These are phyloP conservation scores for Andrena bucephala DNA, from an alignment of 2,888 invertebrate species.

Conservation along the genomic window DNA sequence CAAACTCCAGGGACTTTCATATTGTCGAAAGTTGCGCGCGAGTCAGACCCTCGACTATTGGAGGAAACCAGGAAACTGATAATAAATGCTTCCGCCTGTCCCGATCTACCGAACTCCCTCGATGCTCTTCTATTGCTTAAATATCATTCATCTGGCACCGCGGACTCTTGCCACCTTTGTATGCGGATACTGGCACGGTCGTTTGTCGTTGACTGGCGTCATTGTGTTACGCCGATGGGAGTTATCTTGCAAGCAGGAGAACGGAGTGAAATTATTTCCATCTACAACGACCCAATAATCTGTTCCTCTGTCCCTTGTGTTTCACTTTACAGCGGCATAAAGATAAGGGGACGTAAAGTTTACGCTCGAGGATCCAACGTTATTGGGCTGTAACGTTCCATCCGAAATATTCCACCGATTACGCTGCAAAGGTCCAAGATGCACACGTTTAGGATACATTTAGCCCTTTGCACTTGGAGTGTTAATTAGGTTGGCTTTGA, in stretches of 20 bases:
- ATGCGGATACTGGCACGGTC: not conserved
- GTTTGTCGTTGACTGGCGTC: not conserved
- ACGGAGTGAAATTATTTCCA: not conserved
- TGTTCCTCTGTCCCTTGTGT: constrained; percentile 9
- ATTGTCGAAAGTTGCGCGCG: constrained; percentile 36
- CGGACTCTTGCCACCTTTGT: constrained; percentile 3
- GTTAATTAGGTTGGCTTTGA: constrained; percentile 60
- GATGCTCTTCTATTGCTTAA: not conserved
- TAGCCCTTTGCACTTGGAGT: constrained; percentile 51
- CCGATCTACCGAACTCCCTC: constrained; percentile 16
- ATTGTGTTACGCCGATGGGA: not conserved
- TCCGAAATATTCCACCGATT: constrained; percentile 41
- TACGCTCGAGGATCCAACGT: constrained; percentile 14
- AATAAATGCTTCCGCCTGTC: constrained; percentile 1
- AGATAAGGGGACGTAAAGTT: constrained; percentile 27
- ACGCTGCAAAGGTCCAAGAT: constrained; percentile 41
- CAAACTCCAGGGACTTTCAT: constrained; percentile 44
- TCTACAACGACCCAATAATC: not conserved
- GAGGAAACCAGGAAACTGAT: constrained; percentile 10
- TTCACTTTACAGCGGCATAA: not conserved
- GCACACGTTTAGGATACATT: constrained; percentile 47
- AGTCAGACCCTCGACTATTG: not conserved
- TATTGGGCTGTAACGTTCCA: constrained; percentile 35
- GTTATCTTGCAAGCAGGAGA: not conserved
- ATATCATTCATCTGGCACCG: not conserved